A percentile compares a stretch with the other conserved stretches of the same genome.
Evolutionary conservation across 1,140 invertebrate genomes (phyloP).

Genomic region (Venustaconcha ellipsiformis): DNA sequence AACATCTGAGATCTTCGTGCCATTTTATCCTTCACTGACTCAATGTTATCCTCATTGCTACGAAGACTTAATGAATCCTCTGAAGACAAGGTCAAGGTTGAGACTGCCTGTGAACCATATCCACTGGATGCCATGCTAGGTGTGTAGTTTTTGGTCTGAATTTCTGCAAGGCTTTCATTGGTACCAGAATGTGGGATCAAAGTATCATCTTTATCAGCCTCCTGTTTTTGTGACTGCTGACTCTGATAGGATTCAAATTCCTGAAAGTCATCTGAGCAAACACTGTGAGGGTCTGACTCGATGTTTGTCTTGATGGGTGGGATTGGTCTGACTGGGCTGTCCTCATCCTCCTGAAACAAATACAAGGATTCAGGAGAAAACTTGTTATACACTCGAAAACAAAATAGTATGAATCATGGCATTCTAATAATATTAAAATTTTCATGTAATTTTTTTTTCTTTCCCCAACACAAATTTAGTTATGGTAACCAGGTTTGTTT

Average conservation of each 20-base stretch:
- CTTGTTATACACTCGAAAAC: too few relatives aligned
- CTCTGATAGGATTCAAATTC: constrained; percentile 63
- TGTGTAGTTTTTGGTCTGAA: constrained; percentile 60
- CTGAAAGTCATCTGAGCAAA: constrained; percentile 59
- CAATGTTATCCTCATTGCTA: constrained; percentile 78
- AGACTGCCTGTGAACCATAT: constrained; percentile 87
- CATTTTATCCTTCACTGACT: constrained; percentile 79
- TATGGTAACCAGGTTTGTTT: too few relatives aligned
- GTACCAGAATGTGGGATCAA: constrained; percentile 62
- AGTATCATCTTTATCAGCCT: constrained; percentile 17
- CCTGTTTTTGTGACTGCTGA: constrained; percentile 36
- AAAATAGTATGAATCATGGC: too few relatives aligned
- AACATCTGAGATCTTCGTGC: constrained; percentile 72
- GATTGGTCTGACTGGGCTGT: neutral
- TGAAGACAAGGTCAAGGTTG: constrained; percentile 89
- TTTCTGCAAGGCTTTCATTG: constrained; percentile 58
- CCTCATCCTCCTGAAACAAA: constrained; percentile 28
- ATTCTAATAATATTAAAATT: too few relatives aligned
- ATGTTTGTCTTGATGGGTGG: constrained; percentile 21
- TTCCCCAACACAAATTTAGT: too few relatives aligned
- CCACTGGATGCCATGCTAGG: constrained; percentile 69
- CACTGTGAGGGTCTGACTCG: constrained; percentile 45
- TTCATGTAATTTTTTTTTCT: too few relatives aligned
- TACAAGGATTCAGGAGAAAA: neutral
- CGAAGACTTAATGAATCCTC: constrained; percentile 91